phyloP scores from a whole-genome alignment of 2,113 vertebrate genomes.

The Pangasianodon hypophthalmus region DNA sequence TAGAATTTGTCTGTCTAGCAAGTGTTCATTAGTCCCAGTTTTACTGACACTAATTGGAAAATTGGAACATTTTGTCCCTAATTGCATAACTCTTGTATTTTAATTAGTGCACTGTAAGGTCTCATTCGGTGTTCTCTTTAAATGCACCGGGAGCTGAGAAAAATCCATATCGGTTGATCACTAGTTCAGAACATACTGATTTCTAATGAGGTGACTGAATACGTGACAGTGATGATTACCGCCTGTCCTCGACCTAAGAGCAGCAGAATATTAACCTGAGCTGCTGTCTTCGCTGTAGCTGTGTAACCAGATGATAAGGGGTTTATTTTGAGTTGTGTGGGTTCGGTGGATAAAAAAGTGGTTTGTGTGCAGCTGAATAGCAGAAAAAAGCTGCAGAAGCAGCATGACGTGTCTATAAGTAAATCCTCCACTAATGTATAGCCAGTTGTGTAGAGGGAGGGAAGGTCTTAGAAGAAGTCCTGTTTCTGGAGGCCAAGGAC shows the following conservation, averaged over 20 bases:
- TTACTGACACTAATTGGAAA: background rate
- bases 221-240: background rate
- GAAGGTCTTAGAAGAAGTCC: background rate
- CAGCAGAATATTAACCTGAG: background rate
- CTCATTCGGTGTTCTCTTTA: background rate
- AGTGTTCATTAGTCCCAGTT: background rate
- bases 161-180: background rate
- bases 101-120: background rate
- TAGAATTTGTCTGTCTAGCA: background rate
- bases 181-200: background rate
- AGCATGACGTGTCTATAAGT: background rate
- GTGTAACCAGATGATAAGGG: background rate
- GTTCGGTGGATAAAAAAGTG: background rate
- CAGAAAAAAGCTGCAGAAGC: background rate
- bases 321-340: background rate
- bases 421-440: background rate
- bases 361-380: background rate
- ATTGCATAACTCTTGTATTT: background rate
- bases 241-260: background rate
- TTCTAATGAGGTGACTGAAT: background rate
- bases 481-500: background rate
- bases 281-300: background rate
- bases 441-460: background rate
- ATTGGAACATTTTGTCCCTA: background rate
- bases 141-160: background rate